Evolutionary conservation across 2,888 invertebrate genomes (phyloP), one percentile per base, ranked within the genome.

Genomic region (Drosophila rellima): DNA sequence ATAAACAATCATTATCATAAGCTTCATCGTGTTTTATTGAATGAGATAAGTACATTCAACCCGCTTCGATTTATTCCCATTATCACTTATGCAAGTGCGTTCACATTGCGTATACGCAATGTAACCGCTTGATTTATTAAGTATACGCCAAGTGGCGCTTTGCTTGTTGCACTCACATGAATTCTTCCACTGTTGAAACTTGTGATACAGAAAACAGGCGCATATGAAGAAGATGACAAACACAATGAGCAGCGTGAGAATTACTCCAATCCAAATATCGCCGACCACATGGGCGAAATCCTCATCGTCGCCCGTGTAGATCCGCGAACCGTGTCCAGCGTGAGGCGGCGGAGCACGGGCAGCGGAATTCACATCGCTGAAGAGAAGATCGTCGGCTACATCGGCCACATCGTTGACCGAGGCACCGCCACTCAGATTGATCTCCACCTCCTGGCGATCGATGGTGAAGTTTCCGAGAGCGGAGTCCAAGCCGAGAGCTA

Each of bases 181-280:
- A 80, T 93, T 93, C 90, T 95, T 95, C 95, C 95, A 95, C 75
- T 95, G 94, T 84, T 94, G 94, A 87, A 95, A 94, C 85, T 94
- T 94, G 92, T 95, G 94, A 85, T 94, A 95, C 29, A 95, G 89
- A 69, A 95, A 93, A 89, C 95, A 95, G 57, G 94, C 93, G 85
- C 94, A 95, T 90, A 95, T 94, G 86, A 94, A 94, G 89, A 94
- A 94, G 60, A 95, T 93, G 89, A 94, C 94, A 80, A 94, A 94
- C 20, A 94, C 92, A 61, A 94, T 94, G 90, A 95, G 93, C 42
- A 95, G 91, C 31, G 94, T 94, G 15, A 95, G 90, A 17, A 94
- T 94, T 42, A 94, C 93, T 7, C 94, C 94, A 51, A 95, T 94
- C 95, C 95, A 95, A 57, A 95, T 93, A 83, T 95, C 95, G 57